Conservation (phyloP, 2,888 invertebrate genomes). For the Epinotia demarniana region DNA sequence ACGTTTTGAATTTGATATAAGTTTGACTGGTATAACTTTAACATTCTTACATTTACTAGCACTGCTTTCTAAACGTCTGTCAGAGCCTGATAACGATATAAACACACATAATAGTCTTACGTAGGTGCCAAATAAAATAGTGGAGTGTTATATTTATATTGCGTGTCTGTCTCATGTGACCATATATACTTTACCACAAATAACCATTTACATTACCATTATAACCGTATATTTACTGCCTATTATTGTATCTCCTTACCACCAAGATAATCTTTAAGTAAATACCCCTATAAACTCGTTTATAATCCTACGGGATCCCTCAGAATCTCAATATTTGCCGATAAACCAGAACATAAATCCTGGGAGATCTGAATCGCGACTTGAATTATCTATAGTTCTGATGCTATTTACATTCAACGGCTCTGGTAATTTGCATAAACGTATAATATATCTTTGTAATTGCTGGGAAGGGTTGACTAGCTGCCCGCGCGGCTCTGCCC, state of each 20-base stretch:
- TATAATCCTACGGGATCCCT: conserved; percentile 21
- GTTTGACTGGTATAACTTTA: neutral
- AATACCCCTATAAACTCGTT: conserved; percentile 19
- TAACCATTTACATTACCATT: neutral
- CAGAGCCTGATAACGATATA: neutral
- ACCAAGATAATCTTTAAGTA: conserved; percentile 4
- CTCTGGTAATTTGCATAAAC: neutral
- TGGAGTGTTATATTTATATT: too few species aligned
- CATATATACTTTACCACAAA: neutral
- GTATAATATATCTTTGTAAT: neutral
- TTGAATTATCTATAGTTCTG: conserved; percentile 20
- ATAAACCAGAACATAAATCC: conserved; percentile 23
- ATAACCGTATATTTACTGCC: neutral
- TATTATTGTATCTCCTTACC: neutral
- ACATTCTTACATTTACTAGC: too few species aligned
- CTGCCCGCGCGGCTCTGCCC: too few species aligned
- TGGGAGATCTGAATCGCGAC: conserved; percentile 12
- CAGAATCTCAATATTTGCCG: conserved; percentile 22
- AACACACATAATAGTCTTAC: too few species aligned
- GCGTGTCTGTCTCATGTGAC: too few species aligned
- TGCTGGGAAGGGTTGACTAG: too few species aligned
- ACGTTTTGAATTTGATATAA: neutral
- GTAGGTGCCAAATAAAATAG: too few species aligned
- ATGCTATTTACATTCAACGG: conserved; percentile 8
- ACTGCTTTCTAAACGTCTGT: neutral